A percentile compares a stretch with the other conserved stretches of the same genome.
phyloP scores from a whole-genome alignment of 2,113 vertebrate genomes.

The Neolamprologus caudopunctatus region DNA sequence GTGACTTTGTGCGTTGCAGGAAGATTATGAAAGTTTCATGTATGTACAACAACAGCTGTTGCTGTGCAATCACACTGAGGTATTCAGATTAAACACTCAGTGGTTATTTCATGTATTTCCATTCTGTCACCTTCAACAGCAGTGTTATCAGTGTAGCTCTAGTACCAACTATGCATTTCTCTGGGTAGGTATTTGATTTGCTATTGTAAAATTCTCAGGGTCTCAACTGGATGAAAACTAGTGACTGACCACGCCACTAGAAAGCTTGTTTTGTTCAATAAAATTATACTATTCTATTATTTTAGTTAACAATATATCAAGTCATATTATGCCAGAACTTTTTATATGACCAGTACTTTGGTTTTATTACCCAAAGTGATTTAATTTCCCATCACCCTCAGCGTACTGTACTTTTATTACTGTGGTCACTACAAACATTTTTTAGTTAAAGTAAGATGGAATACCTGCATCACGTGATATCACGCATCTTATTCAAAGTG shows the following conservation, averaged over 20 bases:
- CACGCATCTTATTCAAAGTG: neutral
- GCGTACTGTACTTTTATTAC: neutral
- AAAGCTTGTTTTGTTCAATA: neutral
- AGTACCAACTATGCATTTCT: neutral
- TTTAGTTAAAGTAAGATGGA: neutral
- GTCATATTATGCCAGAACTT: neutral
- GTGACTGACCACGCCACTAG: neutral
- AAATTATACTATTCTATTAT: neutral
- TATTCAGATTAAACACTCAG: neutral
- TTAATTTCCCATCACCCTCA: neutral
- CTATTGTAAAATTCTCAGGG: neutral
- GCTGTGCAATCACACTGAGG: slow-evolving; percentile 20
- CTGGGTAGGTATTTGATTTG: neutral
- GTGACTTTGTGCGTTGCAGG: neutral
- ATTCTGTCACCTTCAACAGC: neutral
- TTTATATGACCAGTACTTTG: neutral
- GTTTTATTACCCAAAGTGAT: neutral
- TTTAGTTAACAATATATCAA: neutral
- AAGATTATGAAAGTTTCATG: neutral
- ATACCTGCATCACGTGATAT: neutral
- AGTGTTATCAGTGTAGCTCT: neutral
- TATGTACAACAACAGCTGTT: neutral
- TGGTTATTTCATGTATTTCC: neutral
- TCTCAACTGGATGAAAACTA: neutral
- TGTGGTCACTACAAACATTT: neutral